phyloP scores from a whole-genome alignment of 2,113 vertebrate species.

The Apistogramma diplotaenia region DNA sequence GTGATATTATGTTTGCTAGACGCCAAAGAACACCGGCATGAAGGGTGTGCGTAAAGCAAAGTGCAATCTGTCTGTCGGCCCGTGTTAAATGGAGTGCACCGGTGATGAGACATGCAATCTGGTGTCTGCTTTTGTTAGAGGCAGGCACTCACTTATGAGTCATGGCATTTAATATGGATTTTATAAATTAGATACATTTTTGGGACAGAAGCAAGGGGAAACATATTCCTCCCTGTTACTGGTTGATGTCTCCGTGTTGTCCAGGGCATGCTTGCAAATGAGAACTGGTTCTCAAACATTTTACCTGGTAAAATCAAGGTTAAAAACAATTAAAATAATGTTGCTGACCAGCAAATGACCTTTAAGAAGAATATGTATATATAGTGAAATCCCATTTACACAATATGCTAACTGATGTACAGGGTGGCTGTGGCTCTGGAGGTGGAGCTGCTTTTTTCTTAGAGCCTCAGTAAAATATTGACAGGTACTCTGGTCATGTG shows the following conservation, averaged over 20 bases:
- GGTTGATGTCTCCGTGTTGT: constrained; percentile 17
- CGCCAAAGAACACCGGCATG: constrained; percentile 58
- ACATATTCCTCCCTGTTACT: constrained; percentile 12
- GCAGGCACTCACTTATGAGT: constrained; percentile 36
- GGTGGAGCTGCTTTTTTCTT: no score
- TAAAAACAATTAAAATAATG: no score
- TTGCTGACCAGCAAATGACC: constrained; percentile 25
- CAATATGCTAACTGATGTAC: no score
- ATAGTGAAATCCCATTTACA: no score
- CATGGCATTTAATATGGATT: constrained; percentile 57
- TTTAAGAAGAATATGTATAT: constrained; percentile 16
- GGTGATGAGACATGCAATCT: constrained; percentile 65
- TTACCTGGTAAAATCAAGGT: no score
- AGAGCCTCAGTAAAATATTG: no score
- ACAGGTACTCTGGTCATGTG: no score
- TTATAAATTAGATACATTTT: constrained; percentile 48
- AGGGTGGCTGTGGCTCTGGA: no score
- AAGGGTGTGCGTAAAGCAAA: constrained; percentile 67
- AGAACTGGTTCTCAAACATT: no score
- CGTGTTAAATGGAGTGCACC: constrained; percentile 67
- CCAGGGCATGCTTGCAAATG: no score
- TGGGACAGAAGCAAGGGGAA: constrained; percentile 20
- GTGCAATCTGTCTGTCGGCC: constrained; percentile 69
- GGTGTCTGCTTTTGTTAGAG: constrained; percentile 57
- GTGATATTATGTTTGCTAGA: constrained; percentile 47